A percentile compares a stretch with the other conserved stretches of the same genome.
phyloP scores from a whole-genome alignment of 2,113 vertebrate genomes.

The Ptilorrhoa leucosticta region DNA sequence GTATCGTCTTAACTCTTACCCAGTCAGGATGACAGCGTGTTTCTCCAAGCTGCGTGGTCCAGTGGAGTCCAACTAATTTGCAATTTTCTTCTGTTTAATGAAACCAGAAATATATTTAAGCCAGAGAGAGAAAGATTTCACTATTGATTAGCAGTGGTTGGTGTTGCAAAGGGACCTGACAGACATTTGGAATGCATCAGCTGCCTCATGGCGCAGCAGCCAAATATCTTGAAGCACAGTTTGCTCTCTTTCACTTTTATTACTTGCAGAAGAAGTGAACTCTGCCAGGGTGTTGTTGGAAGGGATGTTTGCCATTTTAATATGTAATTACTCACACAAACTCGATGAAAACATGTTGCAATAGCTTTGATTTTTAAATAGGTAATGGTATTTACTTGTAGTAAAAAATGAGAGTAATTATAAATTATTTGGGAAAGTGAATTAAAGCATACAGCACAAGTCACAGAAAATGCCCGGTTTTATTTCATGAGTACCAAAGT shows the following conservation, averaged over 20 bases:
- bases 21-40: neutral
- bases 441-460: neutral
- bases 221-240: conserved; percentile 2
- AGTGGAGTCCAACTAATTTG: neutral
- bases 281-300: conserved; percentile 49
- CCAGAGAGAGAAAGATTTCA: conserved; percentile 7
- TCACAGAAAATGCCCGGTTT: neutral
- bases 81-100: conserved; percentile 45
- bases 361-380: conserved; percentile 10
- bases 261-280: conserved; percentile 18
- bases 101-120: conserved; percentile 26
- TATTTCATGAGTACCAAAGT: neutral
- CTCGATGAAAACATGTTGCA: neutral
- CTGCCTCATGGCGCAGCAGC: neutral
- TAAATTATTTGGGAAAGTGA: neutral
- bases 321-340: neutral
- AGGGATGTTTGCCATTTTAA: conserved; percentile 43
- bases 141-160: neutral
- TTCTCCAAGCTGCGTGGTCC: neutral
- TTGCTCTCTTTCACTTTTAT: conserved; percentile 30
- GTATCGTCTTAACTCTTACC: neutral
- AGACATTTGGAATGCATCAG: conserved; percentile 33
- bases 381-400: neutral
- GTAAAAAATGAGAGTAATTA: neutral
- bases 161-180: conserved; percentile 31